Conservation (phyloP, 2,797 vertebrate genomes). For the Urocyon cinereoargenteus region DNA sequence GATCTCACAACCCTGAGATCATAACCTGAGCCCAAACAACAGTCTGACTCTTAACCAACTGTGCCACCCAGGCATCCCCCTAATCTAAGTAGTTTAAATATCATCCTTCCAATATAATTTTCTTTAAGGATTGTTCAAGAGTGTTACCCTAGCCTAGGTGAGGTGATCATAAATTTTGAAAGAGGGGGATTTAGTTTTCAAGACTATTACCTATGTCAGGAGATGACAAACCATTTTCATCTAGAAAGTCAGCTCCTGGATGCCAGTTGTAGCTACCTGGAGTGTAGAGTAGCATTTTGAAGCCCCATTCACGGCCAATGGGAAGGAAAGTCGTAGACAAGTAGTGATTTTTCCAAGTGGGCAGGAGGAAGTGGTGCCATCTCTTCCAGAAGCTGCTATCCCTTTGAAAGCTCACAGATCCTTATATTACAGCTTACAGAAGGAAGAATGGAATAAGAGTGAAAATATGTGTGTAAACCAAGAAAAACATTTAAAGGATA, state of each 20-base stretch:
- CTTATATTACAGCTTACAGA: not conserved
- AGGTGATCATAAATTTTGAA: not conserved
- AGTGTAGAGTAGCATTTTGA: not conserved
- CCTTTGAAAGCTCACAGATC: not conserved
- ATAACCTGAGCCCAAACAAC: not conserved
- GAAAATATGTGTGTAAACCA: not conserved
- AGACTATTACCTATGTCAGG: not conserved
- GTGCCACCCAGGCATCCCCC: not conserved
- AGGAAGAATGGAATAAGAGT: not conserved
- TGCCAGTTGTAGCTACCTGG: not conserved
- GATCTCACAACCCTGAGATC: not conserved
- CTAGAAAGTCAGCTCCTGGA: not conserved
- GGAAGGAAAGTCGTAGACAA: not conserved
- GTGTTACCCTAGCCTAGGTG: not conserved
- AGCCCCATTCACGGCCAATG: not conserved
- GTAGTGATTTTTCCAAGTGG: not conserved
- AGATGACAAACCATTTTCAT: not conserved
- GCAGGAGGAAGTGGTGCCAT: not conserved
- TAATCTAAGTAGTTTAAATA: not conserved
- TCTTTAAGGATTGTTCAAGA: not conserved
- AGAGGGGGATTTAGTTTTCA: not conserved
- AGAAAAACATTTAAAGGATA: not conserved
- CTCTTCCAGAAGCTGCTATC: not conserved
- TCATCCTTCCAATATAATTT: not conserved
- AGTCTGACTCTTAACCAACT: not conserved